Conservation (phyloP, 2,797 vertebrate species). For the Silurus lanzhouensis region DNA sequence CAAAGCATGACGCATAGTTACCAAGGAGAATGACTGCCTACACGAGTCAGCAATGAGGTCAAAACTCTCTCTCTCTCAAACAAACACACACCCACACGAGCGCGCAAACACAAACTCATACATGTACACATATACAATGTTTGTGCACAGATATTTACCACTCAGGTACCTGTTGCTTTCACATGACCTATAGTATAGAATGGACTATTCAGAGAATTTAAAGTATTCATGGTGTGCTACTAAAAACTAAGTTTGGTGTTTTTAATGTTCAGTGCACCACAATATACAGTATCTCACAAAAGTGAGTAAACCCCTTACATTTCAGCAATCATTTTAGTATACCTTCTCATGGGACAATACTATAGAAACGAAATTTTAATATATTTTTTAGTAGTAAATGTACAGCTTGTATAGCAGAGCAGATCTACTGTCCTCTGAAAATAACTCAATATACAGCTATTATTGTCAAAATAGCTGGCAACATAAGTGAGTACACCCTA, state of each 20-base stretch:
- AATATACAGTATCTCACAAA: too few species aligned
- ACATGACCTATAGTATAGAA: neutral
- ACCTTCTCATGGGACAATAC: too few species aligned
- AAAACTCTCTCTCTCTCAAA: constrained; percentile 49
- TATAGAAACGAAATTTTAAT: too few species aligned
- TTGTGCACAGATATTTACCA: neutral
- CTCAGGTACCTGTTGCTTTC: constrained; percentile 1
- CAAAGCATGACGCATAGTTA: constrained; percentile 82
- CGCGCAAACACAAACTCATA: constrained; percentile 7
- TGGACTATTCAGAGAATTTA: neutral
- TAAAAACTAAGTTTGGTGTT: neutral
- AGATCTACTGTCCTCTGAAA: too few species aligned
- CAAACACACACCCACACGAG: neutral
- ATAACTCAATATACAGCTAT: too few species aligned
- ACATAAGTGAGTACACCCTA: too few species aligned
- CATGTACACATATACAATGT: neutral
- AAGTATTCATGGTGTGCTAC: neutral
- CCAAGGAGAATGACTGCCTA: constrained; percentile 78
- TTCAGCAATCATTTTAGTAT: too few species aligned
- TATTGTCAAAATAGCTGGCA: too few species aligned
- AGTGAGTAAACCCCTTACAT: too few species aligned
- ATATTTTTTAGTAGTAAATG: too few species aligned
- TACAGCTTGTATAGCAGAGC: too few species aligned
- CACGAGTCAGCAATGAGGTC: constrained; percentile 79
- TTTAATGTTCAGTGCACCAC: neutral